Percentiles rank a stretch among this genome's conserved stretches.
Conservation (phyloP, 2,888 invertebrate species). For the Schizaphis graminum region DNA sequence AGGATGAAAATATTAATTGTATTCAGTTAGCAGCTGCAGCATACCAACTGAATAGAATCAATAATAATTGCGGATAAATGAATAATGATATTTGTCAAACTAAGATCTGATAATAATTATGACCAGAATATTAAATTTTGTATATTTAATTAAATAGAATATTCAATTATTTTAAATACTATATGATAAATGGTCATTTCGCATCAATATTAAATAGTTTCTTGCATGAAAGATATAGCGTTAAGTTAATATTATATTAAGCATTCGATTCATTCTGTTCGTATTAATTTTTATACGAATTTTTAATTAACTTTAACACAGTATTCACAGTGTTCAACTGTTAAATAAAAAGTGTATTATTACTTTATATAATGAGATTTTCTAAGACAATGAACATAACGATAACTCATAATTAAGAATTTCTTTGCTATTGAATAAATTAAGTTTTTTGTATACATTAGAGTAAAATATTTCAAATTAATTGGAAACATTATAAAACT, state of each 20-base stretch:
- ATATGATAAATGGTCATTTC: background rate
- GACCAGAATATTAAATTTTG: background rate
- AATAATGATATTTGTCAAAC: background rate
- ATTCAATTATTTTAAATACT: background rate
- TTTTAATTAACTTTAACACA: background rate
- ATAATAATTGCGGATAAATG: background rate
- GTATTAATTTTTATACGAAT: background rate
- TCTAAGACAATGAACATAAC: background rate
- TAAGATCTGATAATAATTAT: background rate
- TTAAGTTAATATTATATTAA: background rate
- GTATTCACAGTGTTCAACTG: background rate
- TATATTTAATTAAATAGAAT: background rate
- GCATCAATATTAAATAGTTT: background rate
- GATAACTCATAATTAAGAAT: background rate
- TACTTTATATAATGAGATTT: background rate
- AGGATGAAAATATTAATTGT: conserved; percentile 3
- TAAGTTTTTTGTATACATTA: background rate
- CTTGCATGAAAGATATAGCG: background rate
- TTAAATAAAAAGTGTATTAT: background rate
- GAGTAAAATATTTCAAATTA: background rate
- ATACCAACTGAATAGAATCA: background rate
- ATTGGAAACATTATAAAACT: background rate
- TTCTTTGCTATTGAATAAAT: background rate
- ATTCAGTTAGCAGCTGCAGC: background rate
- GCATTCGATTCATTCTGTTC: background rate